These are phyloP conservation scores for Morelia viridis DNA, from an alignment of 2,797 vertebrate species.

Conservation along the genomic window DNA sequence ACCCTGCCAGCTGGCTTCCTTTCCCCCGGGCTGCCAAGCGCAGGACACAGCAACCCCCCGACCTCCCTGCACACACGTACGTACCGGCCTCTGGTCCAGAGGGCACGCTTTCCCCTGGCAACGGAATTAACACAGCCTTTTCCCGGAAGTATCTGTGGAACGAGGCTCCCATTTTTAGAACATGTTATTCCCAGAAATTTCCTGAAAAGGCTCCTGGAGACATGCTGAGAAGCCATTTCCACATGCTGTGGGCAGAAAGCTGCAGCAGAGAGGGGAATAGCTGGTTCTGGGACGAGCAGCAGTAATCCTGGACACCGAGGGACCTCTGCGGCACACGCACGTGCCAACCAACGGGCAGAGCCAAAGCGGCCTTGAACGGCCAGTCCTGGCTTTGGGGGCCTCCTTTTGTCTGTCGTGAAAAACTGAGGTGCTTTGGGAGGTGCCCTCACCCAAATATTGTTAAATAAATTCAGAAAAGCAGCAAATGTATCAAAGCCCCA, in stretches of 20 bases:
- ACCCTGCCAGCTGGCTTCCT: not conserved
- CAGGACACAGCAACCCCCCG: not conserved
- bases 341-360: too few species aligned
- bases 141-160: constrained; percentile 71
- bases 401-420: not conserved
- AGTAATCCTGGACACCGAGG: too few species aligned
- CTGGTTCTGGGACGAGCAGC: not conserved
- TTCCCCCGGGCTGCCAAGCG: not conserved
- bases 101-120: constrained; percentile 49
- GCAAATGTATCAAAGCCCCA: not conserved
- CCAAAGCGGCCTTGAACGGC: not conserved
- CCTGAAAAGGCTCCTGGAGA: constrained; percentile 70
- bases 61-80: not conserved
- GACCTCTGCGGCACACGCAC: not conserved
- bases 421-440: not conserved
- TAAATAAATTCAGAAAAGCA: not conserved
- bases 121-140: constrained; percentile 65
- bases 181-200: constrained; percentile 68
- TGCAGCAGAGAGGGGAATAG: rapidly evolving
- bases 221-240: constrained; percentile 64
- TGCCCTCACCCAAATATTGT: not conserved
- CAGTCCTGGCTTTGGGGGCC: not conserved
- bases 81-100: too few species aligned
- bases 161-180: constrained; percentile 69
- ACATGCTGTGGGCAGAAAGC: constrained; percentile 41